These are phyloP conservation scores for Sus cebifrons DNA, from an alignment of 2,797 vertebrate species.

Conservation along the genomic window DNA sequence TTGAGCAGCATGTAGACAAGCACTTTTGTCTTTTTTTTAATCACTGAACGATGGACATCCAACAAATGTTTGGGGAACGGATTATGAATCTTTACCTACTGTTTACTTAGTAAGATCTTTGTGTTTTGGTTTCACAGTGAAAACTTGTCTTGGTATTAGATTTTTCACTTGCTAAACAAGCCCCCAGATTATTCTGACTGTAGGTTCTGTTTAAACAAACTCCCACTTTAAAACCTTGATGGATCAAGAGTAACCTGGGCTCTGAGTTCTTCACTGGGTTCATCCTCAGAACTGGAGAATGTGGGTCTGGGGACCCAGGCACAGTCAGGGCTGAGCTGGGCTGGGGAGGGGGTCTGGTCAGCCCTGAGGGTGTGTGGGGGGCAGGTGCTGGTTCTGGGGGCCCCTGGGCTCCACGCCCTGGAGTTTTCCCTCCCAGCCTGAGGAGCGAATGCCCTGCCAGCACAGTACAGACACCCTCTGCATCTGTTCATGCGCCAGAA, in stretches of 20 bases:
- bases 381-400: background rate
- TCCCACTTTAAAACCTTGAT: fast-evolving
- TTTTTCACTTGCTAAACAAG: background rate
- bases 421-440: background rate
- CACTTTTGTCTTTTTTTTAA: background rate
- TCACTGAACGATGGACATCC: no score
- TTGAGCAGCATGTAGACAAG: background rate
- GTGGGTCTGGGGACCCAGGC: fast-evolving
- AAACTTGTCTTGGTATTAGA: background rate
- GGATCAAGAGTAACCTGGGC: fast-evolving
- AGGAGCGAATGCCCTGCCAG: fast-evolving
- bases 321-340: background rate
- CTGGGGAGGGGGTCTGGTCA: background rate
- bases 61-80: background rate
- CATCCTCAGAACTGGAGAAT: background rate
- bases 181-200: background rate
- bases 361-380: fast-evolving
- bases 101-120: no score
- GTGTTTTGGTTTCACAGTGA: background rate
- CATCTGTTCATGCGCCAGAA: background rate
- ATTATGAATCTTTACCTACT: fast-evolving
- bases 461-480: fast-evolving
- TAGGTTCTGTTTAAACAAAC: background rate
- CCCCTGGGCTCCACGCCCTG: background rate
- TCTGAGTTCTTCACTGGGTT: background rate